Base-by-base conservation (phyloP, 2,113 vertebrate genomes). In the Paedocypris sp. region DNA sequence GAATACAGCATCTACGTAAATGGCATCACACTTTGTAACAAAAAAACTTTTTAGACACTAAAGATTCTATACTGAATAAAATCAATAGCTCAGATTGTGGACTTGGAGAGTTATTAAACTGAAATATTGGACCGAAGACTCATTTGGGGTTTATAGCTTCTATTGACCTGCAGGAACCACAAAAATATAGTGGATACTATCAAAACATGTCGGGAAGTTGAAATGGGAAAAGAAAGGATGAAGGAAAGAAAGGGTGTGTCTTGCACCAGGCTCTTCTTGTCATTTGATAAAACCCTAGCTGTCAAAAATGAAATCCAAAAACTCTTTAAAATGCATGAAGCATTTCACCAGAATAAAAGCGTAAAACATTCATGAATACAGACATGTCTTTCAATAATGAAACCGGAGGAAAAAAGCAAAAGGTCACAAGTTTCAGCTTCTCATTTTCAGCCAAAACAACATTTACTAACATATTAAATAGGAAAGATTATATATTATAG, bases 91-190 rank as follows among this genome's bases (percentile, higher is more conserved):
- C 26, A 5, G 29, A 4, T 6, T 2, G 7, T 1, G 6, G 5
- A 47, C 4, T 12, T 47, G 16, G 18, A 1, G 7, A 15, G 9
- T 15, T 26, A 38, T 54, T 38, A 18, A 26, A 54, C 19, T 26
- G 51, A 54, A 52, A 54, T 54, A 25, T 39, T n/a, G n/a, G n/a
- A 39, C n/a, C 39, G 31, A 16, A 54, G 20, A 54, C 9, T 11
- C 39, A 38, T 53, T 38, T 38, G 20, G 38, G n/a, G n/a, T 53
- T 53, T 53, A 26, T 28, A 39, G 35, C 28, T 41, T 54, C 7
- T 23, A 36, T 36, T 52, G 50, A 52, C 32, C 50, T 36, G 33
- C 51, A 26, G 35, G 8, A 54, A 18, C 51, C 35, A 18, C 25
- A 41, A 5, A 2, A 54, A 39, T 54, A 41, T 39, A 39, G 38